Base-by-base conservation (phyloP, 2,113 vertebrate genomes). In the Labeo rohita region DNA sequence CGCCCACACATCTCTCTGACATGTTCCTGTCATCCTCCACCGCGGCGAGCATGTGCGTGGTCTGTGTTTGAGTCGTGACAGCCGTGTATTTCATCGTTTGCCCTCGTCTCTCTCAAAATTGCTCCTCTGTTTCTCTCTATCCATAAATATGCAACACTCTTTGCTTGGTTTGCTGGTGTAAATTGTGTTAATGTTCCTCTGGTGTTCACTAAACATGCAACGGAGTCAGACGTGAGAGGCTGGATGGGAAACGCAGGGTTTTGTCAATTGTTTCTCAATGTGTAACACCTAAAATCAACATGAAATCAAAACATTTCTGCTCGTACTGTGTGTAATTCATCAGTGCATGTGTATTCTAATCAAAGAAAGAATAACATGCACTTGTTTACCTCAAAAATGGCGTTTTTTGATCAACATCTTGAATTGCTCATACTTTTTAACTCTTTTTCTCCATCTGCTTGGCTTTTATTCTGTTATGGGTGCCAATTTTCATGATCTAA, bases 11-110 rank as follows among this genome's bases (percentile, higher is more conserved):
- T 89, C 91, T 84, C 89, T 83, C 89, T 87, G 86, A 79, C 76
- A 89, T 77, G 83, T 90, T 92, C 88, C 91, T 93, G 93, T 93
- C 93, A 92, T 94, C 92, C 92, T 90, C 89, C 89, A 86, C 87
- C 68, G 81, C 86, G 54, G 18, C 4, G 45, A 65, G 18, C 23
- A 73, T 63, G 68, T 81, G 85, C 65, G 23, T 78, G 61, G 84
- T 59, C 45, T 68, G 59, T 76, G n/a, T 85, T 23, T 73, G 85
- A 89, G 90, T 93, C 90, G 91, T 94, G 93, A 93, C 93, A 91
- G 84, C 85, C 87, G 83, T 85, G 84, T 43, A 86, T 91, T 92
- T 93, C 75, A 92, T 92, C 90, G 89, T 81, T 75, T 84, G 75
- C 56, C 56, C 68, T 18, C 36, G 13, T 63, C 15, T 49, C 59